Conservation (phyloP, 2,797 vertebrate genomes). For the Mormyrus proboscirostris region DNA sequence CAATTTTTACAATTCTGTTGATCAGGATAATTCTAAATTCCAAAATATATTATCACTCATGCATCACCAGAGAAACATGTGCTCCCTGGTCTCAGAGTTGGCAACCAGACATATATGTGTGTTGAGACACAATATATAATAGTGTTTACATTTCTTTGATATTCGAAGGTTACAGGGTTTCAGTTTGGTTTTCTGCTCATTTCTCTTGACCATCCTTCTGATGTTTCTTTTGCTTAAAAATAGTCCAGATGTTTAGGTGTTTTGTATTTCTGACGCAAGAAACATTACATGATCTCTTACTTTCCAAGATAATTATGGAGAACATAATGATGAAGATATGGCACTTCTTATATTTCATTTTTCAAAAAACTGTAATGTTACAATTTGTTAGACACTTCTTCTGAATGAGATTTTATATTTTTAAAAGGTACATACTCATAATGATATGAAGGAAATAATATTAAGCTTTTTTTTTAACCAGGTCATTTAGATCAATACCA, state of each 20-base stretch:
- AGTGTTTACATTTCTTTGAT: neutral
- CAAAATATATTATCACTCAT: neutral
- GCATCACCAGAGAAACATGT: neutral
- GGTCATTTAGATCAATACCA: neutral
- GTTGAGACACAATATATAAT: neutral
- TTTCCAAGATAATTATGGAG: neutral
- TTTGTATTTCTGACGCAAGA: neutral
- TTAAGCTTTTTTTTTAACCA: neutral
- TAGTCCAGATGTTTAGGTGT: neutral
- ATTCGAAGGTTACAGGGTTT: neutral
- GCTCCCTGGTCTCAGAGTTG: neutral
- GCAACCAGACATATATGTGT: neutral
- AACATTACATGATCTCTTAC: neutral
- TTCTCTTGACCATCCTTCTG: neutral
- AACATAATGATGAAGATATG: neutral
- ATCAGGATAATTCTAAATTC: neutral
- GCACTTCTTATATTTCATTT: neutral
- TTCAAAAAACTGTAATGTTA: neutral
- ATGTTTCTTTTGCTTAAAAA: neutral
- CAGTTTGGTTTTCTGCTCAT: conserved; percentile 1
- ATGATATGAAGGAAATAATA: neutral
- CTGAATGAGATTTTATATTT: too few relatives aligned
- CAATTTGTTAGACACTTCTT: too few relatives aligned
- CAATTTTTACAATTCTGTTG: neutral
- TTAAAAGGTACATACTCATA: neutral